Evolutionary conservation across 35 echinoderm and acorn worm genomes (phyloP).

Genomic region (Eucidaris tribuloides): DNA sequence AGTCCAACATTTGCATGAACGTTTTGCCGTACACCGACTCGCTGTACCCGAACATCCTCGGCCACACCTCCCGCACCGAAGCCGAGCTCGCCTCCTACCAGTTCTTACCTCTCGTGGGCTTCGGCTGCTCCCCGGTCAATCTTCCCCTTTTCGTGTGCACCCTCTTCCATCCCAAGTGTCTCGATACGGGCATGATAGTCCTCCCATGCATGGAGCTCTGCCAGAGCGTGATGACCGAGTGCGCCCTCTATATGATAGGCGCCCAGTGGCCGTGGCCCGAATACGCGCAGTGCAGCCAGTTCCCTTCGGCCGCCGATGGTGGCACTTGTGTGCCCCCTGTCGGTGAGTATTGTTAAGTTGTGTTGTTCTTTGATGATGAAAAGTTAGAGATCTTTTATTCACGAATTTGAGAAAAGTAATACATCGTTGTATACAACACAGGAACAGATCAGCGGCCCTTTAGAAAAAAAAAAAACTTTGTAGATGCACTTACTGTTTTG

Average conservation of each 20-base stretch:
- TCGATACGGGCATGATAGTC: neutral
- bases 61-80: neutral
- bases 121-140: conserved; percentile 10
- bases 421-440: too few species aligned
- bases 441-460: too few species aligned
- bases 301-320: neutral
- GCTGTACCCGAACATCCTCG: neutral
- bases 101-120: conserved; percentile 5
- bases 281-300: neutral
- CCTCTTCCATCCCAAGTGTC: neutral
- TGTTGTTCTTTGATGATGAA: too few species aligned
- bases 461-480: too few species aligned
- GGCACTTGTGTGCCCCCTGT: neutral
- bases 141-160: conserved; percentile 11
- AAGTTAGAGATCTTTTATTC: too few species aligned
- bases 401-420: too few species aligned
- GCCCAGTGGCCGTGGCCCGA: neutral
- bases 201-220: neutral
- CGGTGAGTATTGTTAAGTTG: too few species aligned
- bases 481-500: too few species aligned
- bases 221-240: neutral
- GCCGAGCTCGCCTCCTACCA: neutral
- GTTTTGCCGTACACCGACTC: neutral
- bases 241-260: neutral
- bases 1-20: neutral